Conservation (phyloP, 2,888 invertebrate genomes). For the Caenorhabditis plicata region DNA sequence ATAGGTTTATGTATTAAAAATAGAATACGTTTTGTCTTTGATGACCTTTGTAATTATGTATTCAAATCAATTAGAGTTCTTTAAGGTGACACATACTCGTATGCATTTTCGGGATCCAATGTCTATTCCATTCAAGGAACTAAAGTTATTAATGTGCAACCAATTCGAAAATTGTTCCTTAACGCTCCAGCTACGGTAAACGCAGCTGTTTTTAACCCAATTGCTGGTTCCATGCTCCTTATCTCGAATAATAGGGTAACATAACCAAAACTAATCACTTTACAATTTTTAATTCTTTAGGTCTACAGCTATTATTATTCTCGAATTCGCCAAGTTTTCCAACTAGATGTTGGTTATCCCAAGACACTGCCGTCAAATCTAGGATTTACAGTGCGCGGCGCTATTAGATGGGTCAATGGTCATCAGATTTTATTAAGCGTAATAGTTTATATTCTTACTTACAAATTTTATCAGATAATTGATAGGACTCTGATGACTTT, state of each 20-base stretch:
- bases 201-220: constrained; percentile 46
- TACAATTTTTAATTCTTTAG: constrained; percentile 6
- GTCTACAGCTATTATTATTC: constrained; percentile 56
- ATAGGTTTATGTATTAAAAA: too few relatives aligned
- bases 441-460: background rate
- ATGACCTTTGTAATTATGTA: background rate
- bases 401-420: constrained; percentile 59
- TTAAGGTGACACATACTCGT: constrained; percentile 43
- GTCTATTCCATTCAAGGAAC: constrained; percentile 50
- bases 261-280: background rate
- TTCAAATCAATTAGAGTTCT: background rate
- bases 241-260: constrained; percentile 43
- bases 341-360: constrained; percentile 53
- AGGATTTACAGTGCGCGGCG: constrained; percentile 51
- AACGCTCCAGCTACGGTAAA: constrained; percentile 36
- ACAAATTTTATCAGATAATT: background rate
- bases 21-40: too few relatives aligned
- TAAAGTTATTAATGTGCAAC: constrained; percentile 36
- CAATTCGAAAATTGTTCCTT: constrained; percentile 46
- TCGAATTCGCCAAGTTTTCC: constrained; percentile 42
- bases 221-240: constrained; percentile 51
- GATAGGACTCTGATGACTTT: constrained; percentile 38
- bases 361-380: constrained; percentile 52
- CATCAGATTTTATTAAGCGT: constrained; percentile 58
- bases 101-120: constrained; percentile 53